Conservation (phyloP, 2,113 vertebrate species). For the Procapra przewalskii region DNA sequence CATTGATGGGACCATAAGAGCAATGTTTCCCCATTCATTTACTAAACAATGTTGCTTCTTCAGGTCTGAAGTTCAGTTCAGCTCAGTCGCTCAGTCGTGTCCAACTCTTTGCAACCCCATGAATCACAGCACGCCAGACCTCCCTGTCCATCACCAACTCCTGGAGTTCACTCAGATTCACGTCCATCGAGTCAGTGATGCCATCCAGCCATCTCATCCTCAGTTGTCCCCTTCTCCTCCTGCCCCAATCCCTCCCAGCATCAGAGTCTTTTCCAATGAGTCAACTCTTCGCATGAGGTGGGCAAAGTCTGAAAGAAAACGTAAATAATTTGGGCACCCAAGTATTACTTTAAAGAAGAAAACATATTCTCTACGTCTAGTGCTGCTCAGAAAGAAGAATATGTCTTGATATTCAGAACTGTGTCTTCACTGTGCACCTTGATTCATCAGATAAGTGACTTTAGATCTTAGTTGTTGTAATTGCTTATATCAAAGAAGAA, state of each 20-base stretch:
- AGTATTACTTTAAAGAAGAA: not conserved
- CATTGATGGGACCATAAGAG: not conserved
- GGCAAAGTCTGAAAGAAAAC: not conserved
- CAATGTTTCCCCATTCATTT: not conserved
- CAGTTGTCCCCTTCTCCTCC: too few species aligned
- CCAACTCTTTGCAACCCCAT: too few species aligned
- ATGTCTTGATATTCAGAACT: not conserved
- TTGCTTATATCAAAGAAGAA: constrained; percentile 50
- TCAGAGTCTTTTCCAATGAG: too few species aligned
- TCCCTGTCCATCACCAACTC: too few species aligned
- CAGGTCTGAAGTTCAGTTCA: not conserved
- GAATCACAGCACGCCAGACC: too few species aligned
- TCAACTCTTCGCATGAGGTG: too few species aligned
- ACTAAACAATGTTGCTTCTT: constrained; percentile 22
- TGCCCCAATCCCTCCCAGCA: too few species aligned
- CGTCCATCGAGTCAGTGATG: too few species aligned
- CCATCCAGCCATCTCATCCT: too few species aligned
- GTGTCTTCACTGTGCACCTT: not conserved
- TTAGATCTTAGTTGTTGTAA: constrained; percentile 51
- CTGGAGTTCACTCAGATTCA: too few species aligned
- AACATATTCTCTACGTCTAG: not conserved
- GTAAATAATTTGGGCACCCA: not conserved
- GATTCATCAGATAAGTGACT: constrained; percentile 49
- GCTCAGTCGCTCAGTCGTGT: too few species aligned
- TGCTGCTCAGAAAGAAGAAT: not conserved